phyloP scores from a whole-genome alignment of 2,113 vertebrate genomes.

The Cyanoderma ruficeps region DNA sequence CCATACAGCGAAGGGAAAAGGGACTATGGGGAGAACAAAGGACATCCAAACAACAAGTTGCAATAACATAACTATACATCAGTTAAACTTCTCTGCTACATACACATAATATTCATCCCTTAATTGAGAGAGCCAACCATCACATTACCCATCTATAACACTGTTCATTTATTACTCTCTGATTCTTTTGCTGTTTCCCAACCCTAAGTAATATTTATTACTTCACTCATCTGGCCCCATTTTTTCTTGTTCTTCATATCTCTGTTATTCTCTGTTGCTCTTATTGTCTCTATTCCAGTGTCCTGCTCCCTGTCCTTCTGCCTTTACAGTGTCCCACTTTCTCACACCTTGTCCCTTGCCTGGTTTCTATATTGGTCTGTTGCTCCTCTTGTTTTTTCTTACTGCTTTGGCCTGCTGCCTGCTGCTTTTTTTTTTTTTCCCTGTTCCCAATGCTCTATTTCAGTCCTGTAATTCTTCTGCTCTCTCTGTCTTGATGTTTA shows the following conservation, averaged over 20 bases:
- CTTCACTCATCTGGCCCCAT: rapidly evolving
- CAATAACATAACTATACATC: background rate
- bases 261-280: background rate
- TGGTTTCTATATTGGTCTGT: background rate
- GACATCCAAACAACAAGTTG: background rate
- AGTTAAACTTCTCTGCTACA: background rate
- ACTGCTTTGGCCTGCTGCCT: background rate
- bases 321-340: background rate
- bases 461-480: background rate
- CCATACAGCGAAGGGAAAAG: too few species aligned
- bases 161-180: background rate
- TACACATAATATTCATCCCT: background rate
- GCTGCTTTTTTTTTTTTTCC: too few species aligned
- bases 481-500: background rate
- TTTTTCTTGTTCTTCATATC: background rate
- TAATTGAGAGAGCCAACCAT: background rate
- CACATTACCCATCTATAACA: background rate
- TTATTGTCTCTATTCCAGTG: background rate
- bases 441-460: background rate
- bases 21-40: too few species aligned
- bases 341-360: background rate
- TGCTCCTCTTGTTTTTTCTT: background rate
- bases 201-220: background rate
- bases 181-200: background rate
- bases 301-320: background rate